These are phyloP conservation scores for Diachasmimorpha longicaudata DNA, from an alignment of 1,140 invertebrate genomes.

Conservation along the genomic window DNA sequence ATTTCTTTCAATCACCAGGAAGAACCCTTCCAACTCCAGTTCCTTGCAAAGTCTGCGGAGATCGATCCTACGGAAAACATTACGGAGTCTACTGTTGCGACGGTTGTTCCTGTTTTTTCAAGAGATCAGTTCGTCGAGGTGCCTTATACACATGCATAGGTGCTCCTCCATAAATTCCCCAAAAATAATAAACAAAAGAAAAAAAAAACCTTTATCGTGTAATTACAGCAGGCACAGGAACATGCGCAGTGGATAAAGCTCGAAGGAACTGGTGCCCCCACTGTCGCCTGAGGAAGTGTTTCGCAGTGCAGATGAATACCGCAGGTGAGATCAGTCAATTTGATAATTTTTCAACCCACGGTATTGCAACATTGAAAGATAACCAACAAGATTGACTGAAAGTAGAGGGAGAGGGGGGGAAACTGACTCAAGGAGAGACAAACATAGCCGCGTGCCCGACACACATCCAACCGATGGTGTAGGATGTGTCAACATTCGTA, in stretches of 20 bases:
- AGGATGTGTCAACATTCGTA: constrained; percentile 37
- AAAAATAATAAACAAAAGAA: constrained; percentile 2
- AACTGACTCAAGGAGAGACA: constrained; percentile 39
- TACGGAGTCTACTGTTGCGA: constrained; percentile 88
- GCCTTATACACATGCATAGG: constrained; percentile 79
- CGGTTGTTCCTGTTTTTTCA: constrained; percentile 90
- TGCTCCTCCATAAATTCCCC: constrained; percentile 49
- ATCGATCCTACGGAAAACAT: constrained; percentile 86
- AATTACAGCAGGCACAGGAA: constrained; percentile 72
- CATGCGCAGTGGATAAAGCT: constrained; percentile 81
- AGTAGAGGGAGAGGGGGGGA: constrained; percentile 20
- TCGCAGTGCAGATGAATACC: constrained; percentile 80
- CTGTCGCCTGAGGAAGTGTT: constrained; percentile 81
- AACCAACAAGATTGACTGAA: not conserved
- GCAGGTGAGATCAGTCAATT: constrained; percentile 65
- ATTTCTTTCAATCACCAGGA: constrained; percentile 57
- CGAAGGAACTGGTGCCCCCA: constrained; percentile 88
- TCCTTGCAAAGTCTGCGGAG: constrained; percentile 80
- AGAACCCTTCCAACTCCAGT: constrained; percentile 72
- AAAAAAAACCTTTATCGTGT: not conserved
- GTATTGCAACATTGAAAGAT: not conserved
- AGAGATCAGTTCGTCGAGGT: constrained; percentile 75
- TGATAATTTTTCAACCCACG: constrained; percentile 36
- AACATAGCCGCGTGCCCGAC: constrained; percentile 43
- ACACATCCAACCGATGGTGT: constrained; percentile 33